A percentile compares a stretch with the other conserved stretches of the same genome.
phyloP scores from a whole-genome alignment of 2,113 vertebrate genomes.

The Alaudala cheleensis region DNA sequence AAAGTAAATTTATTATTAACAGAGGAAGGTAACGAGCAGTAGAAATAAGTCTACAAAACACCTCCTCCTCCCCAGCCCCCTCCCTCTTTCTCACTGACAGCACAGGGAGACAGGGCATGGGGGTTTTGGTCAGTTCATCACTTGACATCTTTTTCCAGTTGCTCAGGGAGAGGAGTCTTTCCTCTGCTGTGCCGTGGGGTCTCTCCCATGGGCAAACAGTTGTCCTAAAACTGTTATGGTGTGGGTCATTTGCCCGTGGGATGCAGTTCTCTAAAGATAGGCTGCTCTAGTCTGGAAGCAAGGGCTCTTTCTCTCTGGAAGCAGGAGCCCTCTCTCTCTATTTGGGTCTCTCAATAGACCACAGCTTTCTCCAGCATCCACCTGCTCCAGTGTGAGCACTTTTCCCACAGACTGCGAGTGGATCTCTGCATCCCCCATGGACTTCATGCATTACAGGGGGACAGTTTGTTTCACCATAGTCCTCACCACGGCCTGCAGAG shows the following conservation, averaged over 20 bases:
- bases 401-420: neutral
- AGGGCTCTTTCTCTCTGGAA: neutral
- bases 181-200: neutral
- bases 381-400: neutral
- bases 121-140: neutral
- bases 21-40: neutral
- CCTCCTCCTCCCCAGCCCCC: neutral
- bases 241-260: rapidly evolving
- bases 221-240: neutral
- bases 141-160: neutral
- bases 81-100: neutral
- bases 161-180: neutral
- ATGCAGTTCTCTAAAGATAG: neutral
- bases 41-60: neutral
- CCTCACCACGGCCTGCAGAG: neutral
- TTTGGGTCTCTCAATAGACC: too few species aligned
- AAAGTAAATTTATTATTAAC: neutral
- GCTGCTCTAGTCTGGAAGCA: neutral
- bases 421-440: neutral
- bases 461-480: neutral
- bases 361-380: neutral
- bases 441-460: neutral
- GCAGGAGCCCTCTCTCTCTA: neutral
- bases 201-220: neutral
- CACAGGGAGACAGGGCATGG: neutral